Evolutionary conservation across 2,888 invertebrate species (phyloP).

Genomic region (Portevinia maculata): DNA sequence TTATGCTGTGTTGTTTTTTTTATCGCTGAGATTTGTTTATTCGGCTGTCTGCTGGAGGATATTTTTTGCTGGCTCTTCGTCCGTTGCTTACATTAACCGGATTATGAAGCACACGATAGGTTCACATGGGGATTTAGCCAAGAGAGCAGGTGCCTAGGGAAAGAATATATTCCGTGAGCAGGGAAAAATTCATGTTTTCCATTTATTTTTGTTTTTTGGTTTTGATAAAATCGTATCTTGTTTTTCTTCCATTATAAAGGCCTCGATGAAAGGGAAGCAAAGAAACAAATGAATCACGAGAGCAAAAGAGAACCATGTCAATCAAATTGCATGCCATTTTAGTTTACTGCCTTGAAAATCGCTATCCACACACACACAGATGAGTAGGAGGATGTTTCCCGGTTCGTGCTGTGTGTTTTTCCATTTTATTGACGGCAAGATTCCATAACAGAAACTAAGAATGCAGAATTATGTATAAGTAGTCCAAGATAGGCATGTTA

Average conservation of each 20-base stretch:
- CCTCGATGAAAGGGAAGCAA: constrained; percentile 38
- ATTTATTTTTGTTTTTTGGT: constrained; percentile 42
- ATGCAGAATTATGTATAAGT: constrained; percentile 33
- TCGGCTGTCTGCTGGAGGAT: constrained; percentile 58
- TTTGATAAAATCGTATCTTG: constrained; percentile 62
- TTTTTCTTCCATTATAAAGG: constrained; percentile 30
- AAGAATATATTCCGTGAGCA: constrained; percentile 46
- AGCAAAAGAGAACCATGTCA: constrained; percentile 68
- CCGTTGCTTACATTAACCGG: constrained; percentile 58
- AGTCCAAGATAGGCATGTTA: no score
- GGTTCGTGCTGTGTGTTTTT: constrained; percentile 56
- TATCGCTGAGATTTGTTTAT: constrained; percentile 64
- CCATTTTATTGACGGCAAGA: constrained; percentile 34
- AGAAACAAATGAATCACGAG: constrained; percentile 59
- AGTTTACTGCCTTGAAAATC: constrained; percentile 52
- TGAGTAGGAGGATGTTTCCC: neutral
- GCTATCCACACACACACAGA: neutral
- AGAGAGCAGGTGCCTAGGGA: constrained; percentile 20
- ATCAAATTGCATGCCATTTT: constrained; percentile 74
- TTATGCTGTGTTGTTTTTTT: constrained; percentile 43
- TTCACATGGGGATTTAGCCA: constrained; percentile 69
- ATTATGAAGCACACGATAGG: constrained; percentile 69
- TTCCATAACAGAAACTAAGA: constrained; percentile 61
- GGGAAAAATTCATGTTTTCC: constrained; percentile 51
- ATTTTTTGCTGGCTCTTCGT: constrained; percentile 35